A percentile compares a stretch with the other conserved stretches of the same genome.
Conservation (phyloP, 2,888 invertebrate species). For the Tachina lurida region DNA sequence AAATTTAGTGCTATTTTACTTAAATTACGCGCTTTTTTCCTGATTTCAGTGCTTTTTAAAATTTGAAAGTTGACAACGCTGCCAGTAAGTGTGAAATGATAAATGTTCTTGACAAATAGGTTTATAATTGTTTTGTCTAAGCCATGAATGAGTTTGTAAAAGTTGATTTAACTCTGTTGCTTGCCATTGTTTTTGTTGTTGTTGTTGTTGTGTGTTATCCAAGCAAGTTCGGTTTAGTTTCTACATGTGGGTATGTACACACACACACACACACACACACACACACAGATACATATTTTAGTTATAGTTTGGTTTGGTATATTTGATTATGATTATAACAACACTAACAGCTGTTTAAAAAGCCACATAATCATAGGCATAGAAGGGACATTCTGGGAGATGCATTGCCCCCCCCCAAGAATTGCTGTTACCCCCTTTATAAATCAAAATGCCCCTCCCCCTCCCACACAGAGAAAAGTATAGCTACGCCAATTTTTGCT, state of each 20-base stretch:
- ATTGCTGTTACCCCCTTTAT: no score
- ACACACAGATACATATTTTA: no score
- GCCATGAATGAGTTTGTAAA: slow-evolving; percentile 64
- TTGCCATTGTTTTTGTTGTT: slow-evolving; percentile 8
- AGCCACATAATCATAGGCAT: neutral
- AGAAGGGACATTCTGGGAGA: no score
- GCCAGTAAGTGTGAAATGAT: slow-evolving; percentile 66
- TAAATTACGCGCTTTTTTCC: no score
- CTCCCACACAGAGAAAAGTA: no score
- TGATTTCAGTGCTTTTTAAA: no score
- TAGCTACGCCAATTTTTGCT: no score
- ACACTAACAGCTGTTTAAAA: slow-evolving; percentile 44
- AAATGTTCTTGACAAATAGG: slow-evolving; percentile 69
- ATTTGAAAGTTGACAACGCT: no score
- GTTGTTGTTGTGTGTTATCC: slow-evolving; percentile 27
- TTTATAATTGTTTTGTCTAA: slow-evolving; percentile 71
- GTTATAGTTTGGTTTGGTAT: neutral
- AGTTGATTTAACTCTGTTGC: slow-evolving; percentile 49
- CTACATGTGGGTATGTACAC: neutral
- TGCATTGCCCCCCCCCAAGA: no score
- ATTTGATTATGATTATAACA: slow-evolving; percentile 52
- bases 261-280: no score
- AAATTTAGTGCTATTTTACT: no score
- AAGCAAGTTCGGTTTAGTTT: slow-evolving; percentile 1
- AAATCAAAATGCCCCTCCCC: no score